A percentile compares a stretch with the other conserved stretches of the same genome.
These are phyloP conservation scores for Torymus texanus DNA, from an alignment of 2,888 invertebrate species.

Conservation along the genomic window DNA sequence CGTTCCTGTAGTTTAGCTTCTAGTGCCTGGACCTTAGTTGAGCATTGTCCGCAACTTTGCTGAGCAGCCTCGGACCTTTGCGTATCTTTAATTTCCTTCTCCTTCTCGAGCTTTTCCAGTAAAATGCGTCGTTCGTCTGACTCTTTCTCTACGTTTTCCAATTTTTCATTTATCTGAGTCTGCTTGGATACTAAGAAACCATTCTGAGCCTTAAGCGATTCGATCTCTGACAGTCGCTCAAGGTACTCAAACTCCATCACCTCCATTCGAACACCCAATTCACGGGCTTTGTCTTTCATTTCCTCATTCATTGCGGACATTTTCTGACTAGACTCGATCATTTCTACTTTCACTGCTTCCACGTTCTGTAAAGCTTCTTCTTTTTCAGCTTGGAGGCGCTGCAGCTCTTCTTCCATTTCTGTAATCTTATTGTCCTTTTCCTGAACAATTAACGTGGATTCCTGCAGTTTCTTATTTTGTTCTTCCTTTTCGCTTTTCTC, in stretches of 20 bases:
- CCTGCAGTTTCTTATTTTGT: conserved; percentile 64
- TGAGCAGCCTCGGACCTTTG: conserved; percentile 55
- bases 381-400: conserved; percentile 54
- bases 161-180: conserved; percentile 72
- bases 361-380: conserved; percentile 42
- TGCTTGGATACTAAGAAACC: conserved; percentile 69
- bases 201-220: conserved; percentile 68
- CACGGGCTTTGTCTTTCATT: conserved; percentile 70
- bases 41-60: conserved; percentile 67
- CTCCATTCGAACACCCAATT: conserved; percentile 71
- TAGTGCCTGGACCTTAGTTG: conserved; percentile 73
- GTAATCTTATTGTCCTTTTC: conserved; percentile 66
- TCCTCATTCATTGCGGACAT: conserved; percentile 58
- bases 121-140: conserved; percentile 65
- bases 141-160: conserved; percentile 70
- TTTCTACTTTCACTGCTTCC: conserved; percentile 51
- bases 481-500: conserved; percentile 69
- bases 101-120: conserved; percentile 64
- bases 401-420: conserved; percentile 63
- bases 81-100: conserved; percentile 54
- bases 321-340: conserved; percentile 44
- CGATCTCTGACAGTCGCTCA: conserved; percentile 68
- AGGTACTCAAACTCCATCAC: conserved; percentile 71
- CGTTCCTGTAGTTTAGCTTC: conserved; percentile 85
- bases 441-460: conserved; percentile 58